These are phyloP conservation scores for Ahaetulla prasina DNA, from an alignment of 2,113 vertebrate genomes.

Conservation along the genomic window DNA sequence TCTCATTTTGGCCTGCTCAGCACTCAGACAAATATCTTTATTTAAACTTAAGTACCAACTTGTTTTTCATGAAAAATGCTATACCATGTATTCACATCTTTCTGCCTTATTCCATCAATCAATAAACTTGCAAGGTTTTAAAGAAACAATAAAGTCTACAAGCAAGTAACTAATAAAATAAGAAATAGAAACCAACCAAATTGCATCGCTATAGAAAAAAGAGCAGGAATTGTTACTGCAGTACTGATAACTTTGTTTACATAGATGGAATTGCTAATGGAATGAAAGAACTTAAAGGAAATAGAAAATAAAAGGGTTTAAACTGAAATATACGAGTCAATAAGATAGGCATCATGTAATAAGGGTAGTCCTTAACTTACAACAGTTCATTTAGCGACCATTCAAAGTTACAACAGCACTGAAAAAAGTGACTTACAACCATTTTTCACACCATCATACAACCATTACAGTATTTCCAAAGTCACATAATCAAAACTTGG, in stretches of 20 bases:
- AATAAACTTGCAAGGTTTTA: not conserved
- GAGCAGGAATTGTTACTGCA: not conserved
- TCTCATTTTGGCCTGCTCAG: not conserved
- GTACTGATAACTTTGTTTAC: not conserved
- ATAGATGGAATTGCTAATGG: not conserved
- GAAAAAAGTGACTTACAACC: too few species aligned
- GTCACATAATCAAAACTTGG: too few species aligned
- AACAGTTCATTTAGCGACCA: too few species aligned
- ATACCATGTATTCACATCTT: not conserved
- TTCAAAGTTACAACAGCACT: too few species aligned
- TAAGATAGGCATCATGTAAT: not conserved
- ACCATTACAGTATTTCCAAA: too few species aligned
- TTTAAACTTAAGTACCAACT: not conserved
- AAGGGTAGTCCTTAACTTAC: too few species aligned
- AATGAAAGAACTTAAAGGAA: not conserved
- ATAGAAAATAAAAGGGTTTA: not conserved
- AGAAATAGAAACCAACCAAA: not conserved
- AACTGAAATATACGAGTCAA: not conserved
- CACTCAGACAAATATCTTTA: not conserved
- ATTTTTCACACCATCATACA: too few species aligned
- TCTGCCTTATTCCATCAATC: not conserved
- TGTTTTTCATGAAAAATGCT: not conserved
- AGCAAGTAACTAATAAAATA: not conserved
- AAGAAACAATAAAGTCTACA: not conserved
- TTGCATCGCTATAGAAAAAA: not conserved